phyloP scores from a whole-genome alignment of 53 echinoderm and acorn worm genomes.

The Apostichopus leukothele region DNA sequence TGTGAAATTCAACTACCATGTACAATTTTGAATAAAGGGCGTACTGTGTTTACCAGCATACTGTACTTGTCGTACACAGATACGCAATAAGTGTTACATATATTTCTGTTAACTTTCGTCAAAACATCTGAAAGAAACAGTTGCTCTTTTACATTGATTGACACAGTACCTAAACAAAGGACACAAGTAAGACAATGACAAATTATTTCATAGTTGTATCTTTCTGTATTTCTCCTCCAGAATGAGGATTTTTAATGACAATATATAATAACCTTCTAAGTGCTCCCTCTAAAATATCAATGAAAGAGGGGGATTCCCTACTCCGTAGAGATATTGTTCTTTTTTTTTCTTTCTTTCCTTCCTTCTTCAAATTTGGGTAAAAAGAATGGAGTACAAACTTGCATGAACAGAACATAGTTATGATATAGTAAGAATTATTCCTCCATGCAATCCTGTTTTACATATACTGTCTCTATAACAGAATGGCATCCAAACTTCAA shows the following conservation, averaged over 20 bases:
- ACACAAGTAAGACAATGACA: not conserved
- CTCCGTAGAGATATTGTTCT: too few species aligned
- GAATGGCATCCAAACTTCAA: too few species aligned
- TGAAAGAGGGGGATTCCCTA: not conserved
- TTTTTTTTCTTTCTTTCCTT: too few species aligned
- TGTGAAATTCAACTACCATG: too few species aligned
- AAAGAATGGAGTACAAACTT: constrained; percentile 17
- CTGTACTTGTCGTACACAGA: too few species aligned
- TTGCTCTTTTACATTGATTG: too few species aligned
- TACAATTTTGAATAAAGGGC: too few species aligned
- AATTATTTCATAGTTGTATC: constrained; percentile 14
- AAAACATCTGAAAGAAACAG: too few species aligned
- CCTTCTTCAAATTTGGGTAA: not conserved
- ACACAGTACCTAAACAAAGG: not conserved
- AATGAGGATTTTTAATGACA: constrained; percentile 44
- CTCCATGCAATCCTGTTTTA: not conserved
- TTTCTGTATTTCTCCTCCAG: constrained; percentile 37
- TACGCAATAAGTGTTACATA: too few species aligned
- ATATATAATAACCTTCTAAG: constrained; percentile 25
- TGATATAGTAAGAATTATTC: not conserved
- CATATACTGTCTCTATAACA: not conserved
- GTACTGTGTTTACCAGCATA: too few species aligned
- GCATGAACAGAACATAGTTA: not conserved
- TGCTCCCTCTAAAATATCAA: constrained; percentile 7
- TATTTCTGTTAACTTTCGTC: too few species aligned